These are phyloP conservation scores for Melanargia galathea DNA, from an alignment of 2,888 invertebrate genomes.

Conservation along the genomic window DNA sequence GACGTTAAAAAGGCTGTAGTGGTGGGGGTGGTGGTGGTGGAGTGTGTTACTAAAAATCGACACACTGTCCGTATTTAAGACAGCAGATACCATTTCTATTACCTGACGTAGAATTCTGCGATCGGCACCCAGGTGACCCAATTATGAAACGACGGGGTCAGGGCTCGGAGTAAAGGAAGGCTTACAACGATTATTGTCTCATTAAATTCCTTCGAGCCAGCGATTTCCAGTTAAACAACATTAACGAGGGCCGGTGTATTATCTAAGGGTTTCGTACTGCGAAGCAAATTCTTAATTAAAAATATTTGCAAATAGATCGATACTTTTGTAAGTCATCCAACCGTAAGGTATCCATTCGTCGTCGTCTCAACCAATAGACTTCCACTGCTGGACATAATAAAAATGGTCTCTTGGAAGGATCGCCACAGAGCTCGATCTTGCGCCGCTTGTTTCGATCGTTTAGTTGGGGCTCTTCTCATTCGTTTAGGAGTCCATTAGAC, in stretches of 20 bases:
- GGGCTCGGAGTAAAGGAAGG: neutral
- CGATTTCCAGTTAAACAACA: neutral
- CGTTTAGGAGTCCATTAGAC: too few relatives aligned
- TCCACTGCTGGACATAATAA: too few relatives aligned
- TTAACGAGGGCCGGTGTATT: neutral
- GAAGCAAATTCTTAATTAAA: slow-evolving; percentile 7
- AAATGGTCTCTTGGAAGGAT: too few relatives aligned
- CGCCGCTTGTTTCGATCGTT: too few relatives aligned
- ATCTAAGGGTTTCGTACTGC: neutral
- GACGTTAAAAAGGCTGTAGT: too few relatives aligned
- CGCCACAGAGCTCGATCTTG: too few relatives aligned
- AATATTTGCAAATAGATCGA: neutral
- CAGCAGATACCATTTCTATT: too few relatives aligned
- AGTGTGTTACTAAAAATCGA: too few relatives aligned
- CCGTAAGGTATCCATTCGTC: neutral
- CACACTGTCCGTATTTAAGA: too few relatives aligned
- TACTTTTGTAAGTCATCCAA: neutral
- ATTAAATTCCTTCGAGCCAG: slow-evolving; percentile 12
- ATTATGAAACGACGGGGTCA: slow-evolving; percentile 5
- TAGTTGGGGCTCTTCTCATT: too few relatives aligned
- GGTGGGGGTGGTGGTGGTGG: too few relatives aligned
- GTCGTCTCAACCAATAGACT: too few relatives aligned
- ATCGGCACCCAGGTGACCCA: slow-evolving; percentile 14
- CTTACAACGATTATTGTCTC: slow-evolving; percentile 13
- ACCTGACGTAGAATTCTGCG: neutral